A percentile compares a stretch with the other conserved stretches of the same genome.
Evolutionary conservation across 1,140 invertebrate genomes (phyloP).

Genomic region (Atta texana): DNA sequence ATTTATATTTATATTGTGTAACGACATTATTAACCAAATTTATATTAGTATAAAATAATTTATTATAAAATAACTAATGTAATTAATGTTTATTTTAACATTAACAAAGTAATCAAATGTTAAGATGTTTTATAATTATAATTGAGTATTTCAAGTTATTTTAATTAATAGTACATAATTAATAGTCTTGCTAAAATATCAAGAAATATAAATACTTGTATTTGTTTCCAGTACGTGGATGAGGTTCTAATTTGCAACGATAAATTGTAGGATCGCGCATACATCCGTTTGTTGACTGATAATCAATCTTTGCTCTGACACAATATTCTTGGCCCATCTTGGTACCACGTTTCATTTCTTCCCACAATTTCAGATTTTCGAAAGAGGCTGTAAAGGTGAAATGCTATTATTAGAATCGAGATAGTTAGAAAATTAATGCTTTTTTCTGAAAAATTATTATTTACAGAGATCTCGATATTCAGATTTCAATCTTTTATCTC

Average conservation of each 20-base stretch:
- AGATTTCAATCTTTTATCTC: slow-evolving; percentile 96
- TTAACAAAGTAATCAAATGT: not conserved
- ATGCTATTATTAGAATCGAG: slow-evolving; percentile 34
- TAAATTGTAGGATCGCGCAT: slow-evolving; percentile 99
- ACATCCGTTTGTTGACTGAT: slow-evolving; percentile 98
- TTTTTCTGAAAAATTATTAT: slow-evolving; percentile 42
- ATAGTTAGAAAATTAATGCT: slow-evolving; percentile 21
- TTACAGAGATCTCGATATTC: slow-evolving; percentile 94
- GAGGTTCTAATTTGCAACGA: slow-evolving; percentile 97
- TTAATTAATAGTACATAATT: too few species aligned
- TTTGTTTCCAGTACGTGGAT: slow-evolving; percentile 96
- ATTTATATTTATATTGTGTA: not conserved
- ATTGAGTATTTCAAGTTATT: not conserved
- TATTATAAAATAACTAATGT: not conserved
- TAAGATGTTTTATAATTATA: not conserved
- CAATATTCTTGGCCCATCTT: slow-evolving; percentile 94
- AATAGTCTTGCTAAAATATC: slow-evolving; percentile 48
- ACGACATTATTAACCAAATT: not conserved
- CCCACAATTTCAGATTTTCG: slow-evolving; percentile 96
- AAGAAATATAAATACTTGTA: slow-evolving; percentile 92
- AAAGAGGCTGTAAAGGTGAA: slow-evolving; percentile 89
- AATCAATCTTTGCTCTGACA: slow-evolving; percentile 99
- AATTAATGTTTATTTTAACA: not conserved
- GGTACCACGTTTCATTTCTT: slow-evolving; percentile 97
- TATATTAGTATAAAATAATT: not conserved